Base-by-base conservation (phyloP, 2,888 invertebrate genomes). In the Drosophila aldrichi region DNA sequence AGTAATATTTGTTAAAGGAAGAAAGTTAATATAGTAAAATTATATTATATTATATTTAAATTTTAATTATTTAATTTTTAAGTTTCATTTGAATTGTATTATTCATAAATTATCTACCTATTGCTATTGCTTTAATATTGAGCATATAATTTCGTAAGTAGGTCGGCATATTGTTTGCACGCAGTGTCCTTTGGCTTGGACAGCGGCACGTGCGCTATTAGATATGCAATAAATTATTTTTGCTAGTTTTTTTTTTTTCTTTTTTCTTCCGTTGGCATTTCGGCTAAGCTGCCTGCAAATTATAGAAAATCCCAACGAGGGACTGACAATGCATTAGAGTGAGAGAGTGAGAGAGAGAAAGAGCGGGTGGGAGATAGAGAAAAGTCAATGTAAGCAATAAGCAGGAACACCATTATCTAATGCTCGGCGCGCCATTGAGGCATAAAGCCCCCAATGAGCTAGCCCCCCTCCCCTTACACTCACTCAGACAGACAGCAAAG, bases 241-340 rank as follows among this genome's bases (percentile, higher is more conserved):
- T 76, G 75, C 80, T 76, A 77, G 78, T 82, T 81, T 81, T 22
- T 1, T 22, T 22, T 22, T 22, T 22, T 1, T 22, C 2, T 22
- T 22, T 22, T 22, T 22, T 22, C 58, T 64, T 54, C 56, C 29
- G 59, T 74, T 79, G 82, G 80, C 75, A 78, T 76, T 74, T 69
- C 71, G 68, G 76, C 81, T 89, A 91, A 91, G 91, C 91, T 87
- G 83, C 83, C 84, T 89, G 90, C 91, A 91, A 91, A 91, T 91
- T 91, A 91, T 88, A 91, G 89, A 91, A 91, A 91, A 91, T 91
- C 91, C 91, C 84, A 81, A 69, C 55, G 65, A 65, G 64, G 46
- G 55, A 56, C 52, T 29, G 22, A 68, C 59, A 58, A 55, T 22
- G 22, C 32, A 41, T 48, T 14, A 8, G 8, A 29, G 29, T 8